These are phyloP conservation scores for Dolomedes plantarius DNA, from an alignment of 2,888 invertebrate species.

Conservation along the genomic window DNA sequence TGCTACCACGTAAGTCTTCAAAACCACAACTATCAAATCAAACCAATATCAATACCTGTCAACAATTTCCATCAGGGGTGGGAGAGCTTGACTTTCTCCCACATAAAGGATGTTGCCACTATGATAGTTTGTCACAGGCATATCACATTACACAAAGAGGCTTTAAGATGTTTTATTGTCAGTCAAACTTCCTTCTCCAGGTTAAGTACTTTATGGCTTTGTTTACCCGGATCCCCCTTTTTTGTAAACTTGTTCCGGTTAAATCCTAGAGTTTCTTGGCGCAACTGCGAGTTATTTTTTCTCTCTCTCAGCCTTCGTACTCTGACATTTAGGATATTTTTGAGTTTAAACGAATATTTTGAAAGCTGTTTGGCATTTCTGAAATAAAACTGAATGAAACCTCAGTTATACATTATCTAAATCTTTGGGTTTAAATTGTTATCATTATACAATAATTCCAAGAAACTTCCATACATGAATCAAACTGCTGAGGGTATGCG, in stretches of 20 bases:
- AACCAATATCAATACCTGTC: slow-evolving; percentile 4
- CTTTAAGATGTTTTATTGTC: slow-evolving; percentile 2
- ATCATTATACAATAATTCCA: too few species aligned
- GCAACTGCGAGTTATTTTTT: too few species aligned
- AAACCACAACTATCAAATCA: not conserved
- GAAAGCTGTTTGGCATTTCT: too few species aligned
- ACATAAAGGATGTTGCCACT: not conserved
- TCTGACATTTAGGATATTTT: too few species aligned
- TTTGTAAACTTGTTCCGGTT: not conserved
- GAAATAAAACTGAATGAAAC: too few species aligned
- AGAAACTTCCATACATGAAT: too few species aligned
- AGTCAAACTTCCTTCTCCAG: not conserved
- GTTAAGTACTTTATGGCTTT: slow-evolving; percentile 12
- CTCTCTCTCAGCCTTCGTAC: too few species aligned
- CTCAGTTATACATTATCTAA: too few species aligned
- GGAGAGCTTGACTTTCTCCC: slow-evolving; percentile 7
- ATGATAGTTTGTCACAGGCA: not conserved
- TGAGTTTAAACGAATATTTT: too few species aligned
- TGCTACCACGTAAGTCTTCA: not conserved
- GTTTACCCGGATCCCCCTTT: slow-evolving; percentile 1
- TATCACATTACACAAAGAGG: slow-evolving; percentile 7
- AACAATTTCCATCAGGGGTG: not conserved
- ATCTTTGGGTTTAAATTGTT: too few species aligned
- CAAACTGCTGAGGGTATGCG: too few species aligned
- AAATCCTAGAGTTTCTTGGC: not conserved